Evolutionary conservation across 2,888 invertebrate genomes (phyloP), one percentile per base, ranked within the genome.

Genomic region (Ochropleura leucogaster): DNA sequence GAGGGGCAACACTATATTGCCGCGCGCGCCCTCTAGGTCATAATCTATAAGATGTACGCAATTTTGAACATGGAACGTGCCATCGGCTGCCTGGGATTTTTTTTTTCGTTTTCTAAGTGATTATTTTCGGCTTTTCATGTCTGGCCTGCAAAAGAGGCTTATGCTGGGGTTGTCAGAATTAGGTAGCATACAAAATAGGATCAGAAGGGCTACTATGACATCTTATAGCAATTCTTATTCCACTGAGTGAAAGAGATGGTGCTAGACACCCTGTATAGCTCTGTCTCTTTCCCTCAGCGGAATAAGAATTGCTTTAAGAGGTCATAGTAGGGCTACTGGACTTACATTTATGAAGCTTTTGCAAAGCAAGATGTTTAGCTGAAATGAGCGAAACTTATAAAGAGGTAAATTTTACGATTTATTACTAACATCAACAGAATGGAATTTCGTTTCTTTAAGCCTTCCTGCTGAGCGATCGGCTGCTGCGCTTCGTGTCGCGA

Each of bases 41-140:
- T 92, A 90, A 90, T 87, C 82, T 80, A 59, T 69, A 79, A 87
- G 85, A 86, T 83, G 85, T 86, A 85, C 84, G 83, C 85, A 82
- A 74, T 85, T 87, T 84, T 75, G 78, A 77, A 73, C 55, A 80
- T 63, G 73, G 79, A 60, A 79, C 73, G 77, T 82, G 86, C 16
- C 44, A n/a, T 72, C 44, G 53, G 60, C 4, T 51, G 55, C 12
- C 30, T 57, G 44, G 18, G 16, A 4, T 16, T 14, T 57, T 71
- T 66, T 76, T 76, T 79, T 49, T 44, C 30, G 6, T 44, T 18
- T 67, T 53, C 47, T 47, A 68, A 73, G 73, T 79, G 57, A 68
- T 68, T 51, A 79, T 72, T 46, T 51, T 49, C 9, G 42, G 18
- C 16, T 9, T 46, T 46, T 57, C 40, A 57, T 20, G 14, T 20